A percentile compares a stretch with the other conserved stretches of the same genome.
These are phyloP conservation scores for Champsocephalus gunnari DNA, from an alignment of 2,797 vertebrate species.

Conservation along the genomic window DNA sequence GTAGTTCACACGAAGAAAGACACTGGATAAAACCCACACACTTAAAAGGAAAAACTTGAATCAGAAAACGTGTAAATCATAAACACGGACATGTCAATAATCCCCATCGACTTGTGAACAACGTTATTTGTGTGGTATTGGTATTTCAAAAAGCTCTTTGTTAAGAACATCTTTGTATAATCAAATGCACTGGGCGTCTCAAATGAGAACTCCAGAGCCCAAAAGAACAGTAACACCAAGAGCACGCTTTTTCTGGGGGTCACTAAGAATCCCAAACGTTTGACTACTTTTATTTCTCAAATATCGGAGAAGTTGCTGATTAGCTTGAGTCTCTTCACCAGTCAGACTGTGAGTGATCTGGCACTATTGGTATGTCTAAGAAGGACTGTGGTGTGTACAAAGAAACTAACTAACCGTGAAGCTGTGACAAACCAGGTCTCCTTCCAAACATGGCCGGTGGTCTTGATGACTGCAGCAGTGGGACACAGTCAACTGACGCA, in stretches of 20 bases:
- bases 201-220: not conserved
- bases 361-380: not conserved
- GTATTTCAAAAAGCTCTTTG: not conserved
- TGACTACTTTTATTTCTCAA: not conserved
- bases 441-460: too few species aligned
- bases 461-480: not conserved
- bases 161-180: not conserved
- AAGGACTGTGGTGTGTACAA: not conserved
- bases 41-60: not conserved
- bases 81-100: too few species aligned
- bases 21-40: not conserved
- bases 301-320: not conserved
- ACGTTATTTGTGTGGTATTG: not conserved
- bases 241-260: not conserved
- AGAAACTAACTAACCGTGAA: not conserved
- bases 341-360: not conserved
- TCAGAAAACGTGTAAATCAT: not conserved
- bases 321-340: not conserved
- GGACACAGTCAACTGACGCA: not conserved
- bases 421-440: not conserved
- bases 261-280: too few species aligned
- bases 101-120: not conserved
- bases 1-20: slow-evolving; percentile 44
- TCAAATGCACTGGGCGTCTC: not conserved
- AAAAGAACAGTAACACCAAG: not conserved